Evolutionary conservation across 1,140 invertebrate genomes (phyloP).

Genomic region (roundworm (Caenorhabditis elegans)): DNA sequence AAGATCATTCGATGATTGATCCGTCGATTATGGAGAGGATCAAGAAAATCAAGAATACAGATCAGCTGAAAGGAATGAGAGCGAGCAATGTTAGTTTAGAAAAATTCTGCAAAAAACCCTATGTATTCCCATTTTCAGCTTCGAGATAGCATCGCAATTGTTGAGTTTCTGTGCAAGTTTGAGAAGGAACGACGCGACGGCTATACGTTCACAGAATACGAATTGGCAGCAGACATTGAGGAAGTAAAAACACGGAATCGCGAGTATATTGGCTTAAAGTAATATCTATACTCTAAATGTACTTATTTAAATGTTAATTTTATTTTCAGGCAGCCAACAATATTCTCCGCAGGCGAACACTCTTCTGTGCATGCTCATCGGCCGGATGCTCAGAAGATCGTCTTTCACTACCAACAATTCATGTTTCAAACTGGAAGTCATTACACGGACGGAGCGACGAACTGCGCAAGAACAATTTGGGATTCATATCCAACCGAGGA

Average conservation of each 20-base stretch:
- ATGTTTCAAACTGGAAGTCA: background rate
- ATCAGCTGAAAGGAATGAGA: constrained; percentile 83
- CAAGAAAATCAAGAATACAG: constrained; percentile 87
- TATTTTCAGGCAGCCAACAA: background rate
- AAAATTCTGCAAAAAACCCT: background rate
- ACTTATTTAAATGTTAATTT: too few relatives aligned
- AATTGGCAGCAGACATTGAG: constrained; percentile 77
- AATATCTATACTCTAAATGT: too few relatives aligned
- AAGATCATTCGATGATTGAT: background rate
- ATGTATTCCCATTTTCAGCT: constrained; percentile 53
- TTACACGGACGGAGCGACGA: background rate
- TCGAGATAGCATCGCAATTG: constrained; percentile 82
- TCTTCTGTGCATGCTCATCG: background rate
- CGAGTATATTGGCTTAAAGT: constrained; percentile 76
- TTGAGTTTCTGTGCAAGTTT: constrained; percentile 88
- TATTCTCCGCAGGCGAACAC: background rate
- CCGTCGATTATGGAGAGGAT: constrained; percentile 76
- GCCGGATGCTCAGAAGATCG: background rate
- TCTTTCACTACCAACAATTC: background rate
- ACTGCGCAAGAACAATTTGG: background rate
- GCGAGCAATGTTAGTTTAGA: constrained; percentile 74
- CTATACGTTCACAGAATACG: constrained; percentile 82
- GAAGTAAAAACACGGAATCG: constrained; percentile 73
- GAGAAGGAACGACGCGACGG: constrained; percentile 71
- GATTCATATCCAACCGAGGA: background rate